Evolutionary conservation across 2,888 invertebrate genomes (phyloP).

Genomic region (Ptychoptera contaminata): DNA sequence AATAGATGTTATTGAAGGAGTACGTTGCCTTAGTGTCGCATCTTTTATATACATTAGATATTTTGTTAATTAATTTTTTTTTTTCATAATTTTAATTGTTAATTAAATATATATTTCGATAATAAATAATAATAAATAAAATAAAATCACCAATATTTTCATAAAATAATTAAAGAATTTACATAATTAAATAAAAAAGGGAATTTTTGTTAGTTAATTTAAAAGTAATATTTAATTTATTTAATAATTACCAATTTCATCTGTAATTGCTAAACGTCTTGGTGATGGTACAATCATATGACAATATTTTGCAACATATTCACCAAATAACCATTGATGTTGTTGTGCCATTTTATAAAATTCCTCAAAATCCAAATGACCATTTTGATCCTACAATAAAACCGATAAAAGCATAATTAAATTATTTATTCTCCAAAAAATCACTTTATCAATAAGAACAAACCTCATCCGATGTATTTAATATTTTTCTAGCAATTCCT

Average conservation of each 20-base stretch:
- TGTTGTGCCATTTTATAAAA: conserved; percentile 45
- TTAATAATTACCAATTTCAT: conserved; percentile 21
- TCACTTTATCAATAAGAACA: conserved; percentile 14
- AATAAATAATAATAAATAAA: not conserved
- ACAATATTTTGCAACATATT: conserved; percentile 23
- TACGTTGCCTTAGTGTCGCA: no score
- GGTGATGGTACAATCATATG: conserved; percentile 25
- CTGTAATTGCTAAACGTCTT: conserved; percentile 18
- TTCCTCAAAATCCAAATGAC: conserved; percentile 48
- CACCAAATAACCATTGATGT: conserved; percentile 33
- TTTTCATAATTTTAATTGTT: no score
- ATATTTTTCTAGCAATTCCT: conserved; percentile 47
- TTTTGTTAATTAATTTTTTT: no score
- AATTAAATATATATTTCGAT: not conserved
- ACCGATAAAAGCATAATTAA: not conserved
- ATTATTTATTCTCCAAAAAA: no score
- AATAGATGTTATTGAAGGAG: no score
- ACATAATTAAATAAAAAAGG: not conserved
- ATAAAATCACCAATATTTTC: not conserved
- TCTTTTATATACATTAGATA: no score
- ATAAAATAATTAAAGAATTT: no score
- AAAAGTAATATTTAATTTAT: not conserved
- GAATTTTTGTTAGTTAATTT: not conserved
- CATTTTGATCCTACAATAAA: conserved; percentile 26
- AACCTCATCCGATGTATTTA: conserved; percentile 46